Conservation (phyloP, 2,888 invertebrate genomes). For the Apoderus coryli region DNA sequence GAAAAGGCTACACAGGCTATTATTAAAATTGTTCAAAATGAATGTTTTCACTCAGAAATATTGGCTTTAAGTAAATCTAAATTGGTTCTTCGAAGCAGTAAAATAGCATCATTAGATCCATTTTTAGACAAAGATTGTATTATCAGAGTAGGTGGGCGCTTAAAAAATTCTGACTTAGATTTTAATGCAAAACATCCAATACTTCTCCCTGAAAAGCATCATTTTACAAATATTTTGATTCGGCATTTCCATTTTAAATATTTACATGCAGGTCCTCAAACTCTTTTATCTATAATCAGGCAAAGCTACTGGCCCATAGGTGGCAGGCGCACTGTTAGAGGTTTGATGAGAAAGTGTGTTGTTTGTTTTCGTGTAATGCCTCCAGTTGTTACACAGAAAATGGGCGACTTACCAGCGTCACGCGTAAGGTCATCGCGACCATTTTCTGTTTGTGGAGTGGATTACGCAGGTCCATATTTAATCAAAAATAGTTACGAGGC, state of each 20-base stretch:
- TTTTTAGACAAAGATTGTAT: constrained; percentile 12
- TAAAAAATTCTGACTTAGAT: constrained; percentile 11
- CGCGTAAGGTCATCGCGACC: constrained; percentile 13
- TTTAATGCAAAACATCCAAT: constrained; percentile 13
- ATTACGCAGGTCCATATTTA: constrained; percentile 15
- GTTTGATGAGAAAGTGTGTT: constrained; percentile 10
- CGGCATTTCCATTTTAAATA: constrained; percentile 12
- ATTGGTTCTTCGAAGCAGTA: constrained; percentile 9
- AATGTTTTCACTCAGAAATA: too few species aligned
- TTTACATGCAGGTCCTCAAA: constrained; percentile 14
- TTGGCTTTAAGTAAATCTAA: too few species aligned
- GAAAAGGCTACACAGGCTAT: too few species aligned
- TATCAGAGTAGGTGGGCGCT: constrained; percentile 15
- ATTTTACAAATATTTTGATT: constrained; percentile 13
- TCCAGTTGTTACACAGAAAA: constrained; percentile 9
- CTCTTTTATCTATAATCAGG: constrained; percentile 13
- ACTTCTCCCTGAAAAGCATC: constrained; percentile 12
- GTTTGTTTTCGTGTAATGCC: constrained; percentile 13
- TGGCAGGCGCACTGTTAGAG: constrained; percentile 10
- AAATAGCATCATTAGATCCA: constrained; percentile 10
- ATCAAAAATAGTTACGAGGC: constrained; percentile 14
- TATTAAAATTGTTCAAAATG: too few species aligned
- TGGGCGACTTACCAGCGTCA: constrained; percentile 14
- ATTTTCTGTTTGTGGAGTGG: constrained; percentile 13
- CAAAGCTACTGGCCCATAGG: constrained; percentile 12